Evolutionary conservation across 1,140 invertebrate genomes (phyloP), one percentile per base, ranked within the genome.

Genomic region (Harpegnathos saltator): DNA sequence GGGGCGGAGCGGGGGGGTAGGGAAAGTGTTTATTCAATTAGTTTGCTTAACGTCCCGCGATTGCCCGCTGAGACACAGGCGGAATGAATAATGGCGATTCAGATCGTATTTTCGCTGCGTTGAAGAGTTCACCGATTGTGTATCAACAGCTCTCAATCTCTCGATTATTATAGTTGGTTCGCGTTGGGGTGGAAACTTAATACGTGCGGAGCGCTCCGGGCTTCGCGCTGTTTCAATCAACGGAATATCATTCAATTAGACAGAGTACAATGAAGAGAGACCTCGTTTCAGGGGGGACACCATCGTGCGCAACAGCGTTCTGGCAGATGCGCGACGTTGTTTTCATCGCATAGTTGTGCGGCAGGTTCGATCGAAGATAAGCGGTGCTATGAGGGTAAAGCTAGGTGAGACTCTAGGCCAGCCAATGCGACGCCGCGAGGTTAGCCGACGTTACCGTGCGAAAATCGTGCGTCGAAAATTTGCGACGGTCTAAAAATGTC

Each of bases 321-420:
- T 26, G 22, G 26, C 26, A 52, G 50, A 63, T n/a, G 44, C 26
- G 14, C 44, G 11, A 33, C 22, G 22, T 74, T 74, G 33, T 52
- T 65, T 65, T 54, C 26, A 65, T 77, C 29, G 65, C 65, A 77
- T 50, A 77, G 73, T 54, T 75, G 56, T 26, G 69, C 26, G 69
- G 52, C 3, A 22, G 58, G 29, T 24, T 77, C 73, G 59, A 77
- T 77, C 73, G 73, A 77, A 77, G 59, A 77, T 77, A 77, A 65
- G 44, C 56, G 58, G 72, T 38, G 22, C 22, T 22, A 56, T 11
- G n/a, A 17, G 52, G 56, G 38, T 77, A 65, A 77, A 52, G 73
- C 44, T 75, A 75, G 59, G 59, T 65, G 44, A 75, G 73, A 15
- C 24, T 75, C 73, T 65, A 75, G 59, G 59, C 44, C 73, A 52